Percentiles rank a stretch among this genome's conserved stretches.
Conservation (phyloP, 2,113 vertebrate species). For the Thamnophis sirtalis region DNA sequence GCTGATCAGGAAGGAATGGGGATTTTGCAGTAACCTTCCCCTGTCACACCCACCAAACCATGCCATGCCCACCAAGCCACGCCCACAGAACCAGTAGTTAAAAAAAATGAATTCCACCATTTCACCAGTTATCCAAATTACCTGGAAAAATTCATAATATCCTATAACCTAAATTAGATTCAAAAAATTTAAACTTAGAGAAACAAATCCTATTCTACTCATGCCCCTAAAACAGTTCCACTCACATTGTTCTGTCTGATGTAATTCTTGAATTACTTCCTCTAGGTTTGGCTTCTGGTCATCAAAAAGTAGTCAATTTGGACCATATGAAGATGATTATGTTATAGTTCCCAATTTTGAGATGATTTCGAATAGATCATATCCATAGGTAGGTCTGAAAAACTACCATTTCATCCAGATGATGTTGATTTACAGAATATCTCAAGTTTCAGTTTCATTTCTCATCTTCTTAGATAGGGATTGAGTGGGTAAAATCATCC, state of each 20-base stretch:
- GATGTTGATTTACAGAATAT: not conserved
- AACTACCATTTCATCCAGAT: not conserved
- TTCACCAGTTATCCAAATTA: not conserved
- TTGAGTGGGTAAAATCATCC: not conserved
- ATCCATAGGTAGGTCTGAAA: not conserved
- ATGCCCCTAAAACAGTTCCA: not conserved
- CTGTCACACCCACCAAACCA: too few species aligned
- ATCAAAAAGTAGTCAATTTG: not conserved
- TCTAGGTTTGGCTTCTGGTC: not conserved
- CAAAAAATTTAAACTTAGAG: too few species aligned
- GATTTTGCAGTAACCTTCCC: too few species aligned
- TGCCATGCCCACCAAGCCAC: too few species aligned
- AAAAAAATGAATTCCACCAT: too few species aligned
- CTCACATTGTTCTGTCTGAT: not conserved
- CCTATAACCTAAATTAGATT: not conserved
- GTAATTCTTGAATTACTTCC: not conserved
- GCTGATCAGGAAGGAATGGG: too few species aligned
- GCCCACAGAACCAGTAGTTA: too few species aligned
- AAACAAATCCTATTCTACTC: not conserved
- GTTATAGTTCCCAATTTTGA: not conserved
- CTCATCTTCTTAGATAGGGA: not conserved
- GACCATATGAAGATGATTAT: not conserved
- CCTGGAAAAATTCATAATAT: not conserved
- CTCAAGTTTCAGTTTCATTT: not conserved
- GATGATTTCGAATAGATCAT: not conserved